phyloP scores from a whole-genome alignment of 2,797 vertebrate species.

The Muraenolepis orangiensis region DNA sequence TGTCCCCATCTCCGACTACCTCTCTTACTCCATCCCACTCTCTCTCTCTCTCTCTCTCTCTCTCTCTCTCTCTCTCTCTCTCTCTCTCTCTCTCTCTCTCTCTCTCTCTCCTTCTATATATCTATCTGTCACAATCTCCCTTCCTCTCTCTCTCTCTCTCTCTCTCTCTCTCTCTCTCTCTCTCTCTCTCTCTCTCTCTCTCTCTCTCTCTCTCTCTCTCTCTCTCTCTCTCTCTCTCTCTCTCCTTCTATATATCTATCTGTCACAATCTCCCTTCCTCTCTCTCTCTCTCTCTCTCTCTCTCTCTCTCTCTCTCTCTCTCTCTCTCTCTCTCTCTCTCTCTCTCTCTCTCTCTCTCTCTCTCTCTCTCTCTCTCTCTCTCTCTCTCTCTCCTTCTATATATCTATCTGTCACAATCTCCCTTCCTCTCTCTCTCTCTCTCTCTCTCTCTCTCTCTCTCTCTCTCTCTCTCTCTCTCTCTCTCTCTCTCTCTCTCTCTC shows the following conservation, averaged over 20 bases:
- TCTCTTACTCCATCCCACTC: background rate
- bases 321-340: background rate
- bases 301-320: background rate
- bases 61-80: background rate
- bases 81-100: background rate
- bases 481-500: background rate
- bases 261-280: background rate
- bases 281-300: background rate
- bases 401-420: too few species aligned
- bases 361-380: background rate
- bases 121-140: background rate
- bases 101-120: background rate
- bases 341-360: background rate
- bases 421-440: background rate
- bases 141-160: background rate
- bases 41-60: background rate
- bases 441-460: background rate
- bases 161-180: background rate
- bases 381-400: background rate
- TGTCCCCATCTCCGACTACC: too few species aligned
- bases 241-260: background rate
- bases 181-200: too few species aligned
- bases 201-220: background rate
- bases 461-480: background rate
- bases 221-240: background rate